A percentile compares a stretch with the other conserved stretches of the same genome.
phyloP scores from a whole-genome alignment of 1,140 invertebrate genomes.

The Atta texana region DNA sequence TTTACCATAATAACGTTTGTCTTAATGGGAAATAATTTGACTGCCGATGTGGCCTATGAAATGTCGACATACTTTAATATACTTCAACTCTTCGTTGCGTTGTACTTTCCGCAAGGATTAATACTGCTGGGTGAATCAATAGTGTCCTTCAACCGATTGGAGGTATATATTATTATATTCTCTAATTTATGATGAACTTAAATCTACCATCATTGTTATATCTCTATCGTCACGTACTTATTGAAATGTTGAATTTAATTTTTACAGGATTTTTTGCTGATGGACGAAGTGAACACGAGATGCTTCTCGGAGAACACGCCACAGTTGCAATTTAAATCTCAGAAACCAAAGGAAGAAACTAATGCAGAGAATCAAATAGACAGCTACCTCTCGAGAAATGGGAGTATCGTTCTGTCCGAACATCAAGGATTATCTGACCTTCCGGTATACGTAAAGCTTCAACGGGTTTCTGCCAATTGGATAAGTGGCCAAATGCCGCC shows the following conservation, averaged over 20 bases:
- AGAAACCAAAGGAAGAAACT: slow-evolving; percentile 20
- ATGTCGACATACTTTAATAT: slow-evolving; percentile 91
- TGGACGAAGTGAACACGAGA: slow-evolving; percentile 87
- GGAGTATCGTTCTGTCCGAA: neutral
- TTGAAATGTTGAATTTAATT: neutral
- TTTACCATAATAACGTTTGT: slow-evolving; percentile 91
- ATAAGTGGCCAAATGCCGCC: slow-evolving; percentile 79
- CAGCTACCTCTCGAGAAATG: neutral
- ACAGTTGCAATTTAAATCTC: neutral
- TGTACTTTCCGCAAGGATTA: slow-evolving; percentile 91
- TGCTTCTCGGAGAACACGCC: neutral
- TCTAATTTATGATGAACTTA: neutral
- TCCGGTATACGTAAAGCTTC: slow-evolving; percentile 65
- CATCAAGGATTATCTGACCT: neutral
- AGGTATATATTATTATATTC: slow-evolving; percentile 70
- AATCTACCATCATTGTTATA: neutral
- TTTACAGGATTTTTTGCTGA: slow-evolving; percentile 88
- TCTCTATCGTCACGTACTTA: neutral
- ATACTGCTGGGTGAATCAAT: slow-evolving; percentile 89
- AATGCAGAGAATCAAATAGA: neutral
- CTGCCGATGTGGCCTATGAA: slow-evolving; percentile 88
- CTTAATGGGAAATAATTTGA: slow-evolving; percentile 89
- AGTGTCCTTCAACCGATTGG: slow-evolving; percentile 89
- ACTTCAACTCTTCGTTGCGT: slow-evolving; percentile 87
- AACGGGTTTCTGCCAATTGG: slow-evolving; percentile 84